Percentiles rank a stretch among this genome's conserved stretches.
phyloP scores from a whole-genome alignment of 2,113 vertebrate species.

The Pygoscelis adeliae region DNA sequence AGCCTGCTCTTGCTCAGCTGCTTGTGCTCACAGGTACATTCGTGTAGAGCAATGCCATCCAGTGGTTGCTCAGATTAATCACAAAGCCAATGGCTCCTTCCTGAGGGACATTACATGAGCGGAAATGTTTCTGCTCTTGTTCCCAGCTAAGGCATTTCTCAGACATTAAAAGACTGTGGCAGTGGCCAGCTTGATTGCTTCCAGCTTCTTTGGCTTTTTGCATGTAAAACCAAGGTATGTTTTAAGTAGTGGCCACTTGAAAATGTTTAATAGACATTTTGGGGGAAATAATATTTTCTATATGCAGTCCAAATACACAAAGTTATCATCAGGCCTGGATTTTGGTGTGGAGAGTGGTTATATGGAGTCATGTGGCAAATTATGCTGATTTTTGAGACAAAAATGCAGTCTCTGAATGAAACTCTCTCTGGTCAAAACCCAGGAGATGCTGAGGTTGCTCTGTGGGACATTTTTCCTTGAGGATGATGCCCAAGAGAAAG shows the following conservation, averaged over 20 bases:
- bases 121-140: not conserved
- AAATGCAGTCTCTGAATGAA: not conserved
- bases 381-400: not conserved
- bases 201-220: not conserved
- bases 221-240: not conserved
- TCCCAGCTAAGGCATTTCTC: not conserved
- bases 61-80: constrained; percentile 35
- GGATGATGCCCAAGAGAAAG: not conserved
- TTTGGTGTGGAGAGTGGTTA: not conserved
- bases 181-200: not conserved
- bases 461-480: not conserved
- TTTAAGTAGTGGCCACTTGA: not conserved
- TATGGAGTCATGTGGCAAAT: not conserved
- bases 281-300: not conserved
- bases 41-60: constrained; percentile 31
- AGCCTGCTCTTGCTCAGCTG: not conserved
- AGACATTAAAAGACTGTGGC: not conserved
- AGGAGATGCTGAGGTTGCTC: not conserved
- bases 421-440: not conserved
- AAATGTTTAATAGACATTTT: not conserved
- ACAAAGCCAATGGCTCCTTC: constrained; percentile 11
- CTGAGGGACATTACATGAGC: not conserved
- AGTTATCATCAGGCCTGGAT: not conserved
- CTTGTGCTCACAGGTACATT: not conserved
- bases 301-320: not conserved